phyloP scores from a whole-genome alignment of 35 echinoderm and acorn worm species.

The Chiridota heheva region DNA sequence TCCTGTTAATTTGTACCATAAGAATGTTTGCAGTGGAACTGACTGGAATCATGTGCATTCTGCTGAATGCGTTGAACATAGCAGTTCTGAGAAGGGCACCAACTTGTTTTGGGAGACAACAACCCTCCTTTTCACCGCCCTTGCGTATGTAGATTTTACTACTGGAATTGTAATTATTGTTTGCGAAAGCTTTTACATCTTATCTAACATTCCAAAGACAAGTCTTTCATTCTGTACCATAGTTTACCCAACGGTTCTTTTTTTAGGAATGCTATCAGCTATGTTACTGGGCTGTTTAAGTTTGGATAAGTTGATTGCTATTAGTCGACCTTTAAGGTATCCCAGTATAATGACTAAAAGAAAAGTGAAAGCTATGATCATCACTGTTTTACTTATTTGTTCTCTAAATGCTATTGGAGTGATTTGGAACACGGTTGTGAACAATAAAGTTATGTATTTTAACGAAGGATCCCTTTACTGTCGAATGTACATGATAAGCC shows the following conservation, averaged over 20 bases:
- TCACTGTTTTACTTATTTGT: background rate
- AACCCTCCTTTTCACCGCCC: constrained; percentile 14
- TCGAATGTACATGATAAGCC: background rate
- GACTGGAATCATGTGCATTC: constrained; percentile 28
- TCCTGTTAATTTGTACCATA: too few relatives aligned
- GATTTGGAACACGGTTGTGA: background rate
- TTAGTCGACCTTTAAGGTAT: constrained; percentile 23
- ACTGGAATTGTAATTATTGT: constrained; percentile 34
- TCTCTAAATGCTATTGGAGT: constrained; percentile 30
- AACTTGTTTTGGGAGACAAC: constrained; percentile 42
- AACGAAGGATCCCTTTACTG: constrained; percentile 16
- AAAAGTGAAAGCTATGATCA: constrained; percentile 1
- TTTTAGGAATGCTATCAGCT: constrained; percentile 36
- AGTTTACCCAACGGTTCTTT: constrained; percentile 7
- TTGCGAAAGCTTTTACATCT: constrained; percentile 30
- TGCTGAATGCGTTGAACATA: constrained; percentile 38
- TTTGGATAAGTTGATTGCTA: constrained; percentile 33
- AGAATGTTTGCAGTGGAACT: constrained; percentile 41
- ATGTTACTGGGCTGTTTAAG: constrained; percentile 39
- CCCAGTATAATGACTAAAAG: constrained; percentile 24
- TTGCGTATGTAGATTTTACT: constrained; percentile 12
- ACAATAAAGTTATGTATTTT: constrained; percentile 26
- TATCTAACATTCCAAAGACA: constrained; percentile 4
- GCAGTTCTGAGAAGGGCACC: constrained; percentile 36
- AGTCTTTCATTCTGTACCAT: background rate